These are phyloP conservation scores for Catocala sponsa DNA, from an alignment of 2,888 invertebrate species.

Conservation along the genomic window DNA sequence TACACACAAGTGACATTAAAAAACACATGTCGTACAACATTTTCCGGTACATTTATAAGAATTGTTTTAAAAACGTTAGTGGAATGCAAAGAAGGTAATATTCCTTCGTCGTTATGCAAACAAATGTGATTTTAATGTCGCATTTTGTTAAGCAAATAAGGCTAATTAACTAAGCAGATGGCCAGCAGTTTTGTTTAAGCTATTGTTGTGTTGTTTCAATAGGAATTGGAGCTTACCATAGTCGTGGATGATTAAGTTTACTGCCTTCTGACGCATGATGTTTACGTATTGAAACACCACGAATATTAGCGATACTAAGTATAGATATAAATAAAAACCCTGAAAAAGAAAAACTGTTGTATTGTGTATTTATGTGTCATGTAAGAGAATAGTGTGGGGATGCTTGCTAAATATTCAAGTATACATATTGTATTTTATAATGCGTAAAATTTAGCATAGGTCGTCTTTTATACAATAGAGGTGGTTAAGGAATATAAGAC, in stretches of 20 bases:
- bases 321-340: conserved; percentile 95
- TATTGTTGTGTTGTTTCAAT: conserved; percentile 44
- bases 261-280: conserved; percentile 89
- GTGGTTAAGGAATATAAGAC: too few relatives aligned
- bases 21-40: conserved; percentile 57
- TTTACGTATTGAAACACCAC: conserved; percentile 92
- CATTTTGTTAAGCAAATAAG: conserved; percentile 85
- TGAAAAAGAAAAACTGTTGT: conserved; percentile 69
- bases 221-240: conserved; percentile 69
- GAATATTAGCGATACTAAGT: conserved; percentile 92
- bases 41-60: conserved; percentile 73
- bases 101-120: conserved; percentile 84
- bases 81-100: conserved; percentile 80
- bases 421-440: too few relatives aligned
- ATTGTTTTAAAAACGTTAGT: conserved; percentile 72
- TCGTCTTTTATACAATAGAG: too few relatives aligned
- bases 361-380: too few relatives aligned
- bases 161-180: conserved; percentile 73
- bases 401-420: too few relatives aligned
- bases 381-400: too few relatives aligned
- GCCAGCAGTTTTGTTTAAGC: conserved; percentile 43
- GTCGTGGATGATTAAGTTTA: conserved; percentile 88
- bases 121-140: conserved; percentile 87
- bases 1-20: conserved; percentile 56
- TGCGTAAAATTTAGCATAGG: too few relatives aligned